Base-by-base conservation (phyloP, 2,797 vertebrate genomes). In the Pelobates cultripes region DNA sequence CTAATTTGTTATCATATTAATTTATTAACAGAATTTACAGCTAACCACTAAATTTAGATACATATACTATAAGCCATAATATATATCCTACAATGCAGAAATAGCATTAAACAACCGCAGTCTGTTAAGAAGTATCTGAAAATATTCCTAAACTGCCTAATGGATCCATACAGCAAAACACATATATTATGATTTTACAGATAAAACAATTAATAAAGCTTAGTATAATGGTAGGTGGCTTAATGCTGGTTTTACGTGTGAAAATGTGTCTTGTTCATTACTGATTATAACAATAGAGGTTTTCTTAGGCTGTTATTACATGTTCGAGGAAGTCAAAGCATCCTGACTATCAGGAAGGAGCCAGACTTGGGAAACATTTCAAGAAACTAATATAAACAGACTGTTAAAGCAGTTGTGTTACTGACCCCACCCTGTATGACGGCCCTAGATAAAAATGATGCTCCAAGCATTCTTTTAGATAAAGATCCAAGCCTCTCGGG, bases 341-440 rank as follows among this genome's bases (percentile, higher is more conserved):
- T 85, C 87, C 89, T 74, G 70, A 73, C 68, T 83, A 84, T 86
- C 90, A 92, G 92, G 91, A 93, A 91, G 90, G 86, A 87, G 86
- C 85, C 66, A 41, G 86, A 67, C 57, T 7, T 82, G 76, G 88
- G 91, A 91, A 57, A 92, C 87, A 88, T 86, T 89, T 89, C 78
- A 85, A 86, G 85, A 85, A 86, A 77, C 45, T 91, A 90, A 93
- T 93, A 92, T 94, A 94, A 94, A 90, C 90, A 87, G 79, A 85
- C 75, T 12, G 43, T 57, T 28, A 8, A 86, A 84, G 78, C 60
- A 66, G 80, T 68, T 81, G 85, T 43, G 55, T 77, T 17, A 44
- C 47, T 53, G 41, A 53, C 71, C 77, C 85, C 85, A 83, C 86
- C 86, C 76, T 68, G 5, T 51, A 10, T 51, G 47, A 51, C 47